These are phyloP conservation scores for Muscina levida DNA, from an alignment of 2,888 invertebrate genomes.

Conservation along the genomic window DNA sequence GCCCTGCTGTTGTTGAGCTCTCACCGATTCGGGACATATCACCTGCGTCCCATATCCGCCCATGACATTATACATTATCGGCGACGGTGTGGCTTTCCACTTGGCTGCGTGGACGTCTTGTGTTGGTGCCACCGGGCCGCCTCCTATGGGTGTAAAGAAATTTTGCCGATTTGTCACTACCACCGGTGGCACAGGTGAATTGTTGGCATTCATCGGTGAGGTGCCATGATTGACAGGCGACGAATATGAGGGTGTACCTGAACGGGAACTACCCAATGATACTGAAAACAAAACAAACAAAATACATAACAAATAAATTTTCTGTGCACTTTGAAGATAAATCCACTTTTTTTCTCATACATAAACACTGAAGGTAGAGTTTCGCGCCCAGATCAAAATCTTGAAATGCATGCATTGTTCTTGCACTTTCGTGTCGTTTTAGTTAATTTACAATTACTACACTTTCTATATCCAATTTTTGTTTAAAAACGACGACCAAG, in stretches of 20 bases:
- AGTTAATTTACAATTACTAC: slow-evolving; percentile 28
- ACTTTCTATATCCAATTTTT: slow-evolving; percentile 13
- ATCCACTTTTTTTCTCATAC: slow-evolving; percentile 70
- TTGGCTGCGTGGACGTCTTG: slow-evolving; percentile 70
- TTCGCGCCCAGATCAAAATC: slow-evolving; percentile 77
- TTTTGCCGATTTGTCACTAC: slow-evolving; percentile 89
- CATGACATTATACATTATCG: slow-evolving; percentile 76
- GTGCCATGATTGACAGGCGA: slow-evolving; percentile 86
- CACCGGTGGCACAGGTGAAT: slow-evolving; percentile 84
- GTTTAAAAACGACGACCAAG: too few relatives aligned
- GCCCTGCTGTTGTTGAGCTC: slow-evolving; percentile 72
- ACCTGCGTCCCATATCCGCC: slow-evolving; percentile 74
- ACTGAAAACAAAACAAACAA: slow-evolving; percentile 82
- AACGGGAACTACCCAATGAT: slow-evolving; percentile 94
- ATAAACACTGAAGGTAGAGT: slow-evolving; percentile 79
- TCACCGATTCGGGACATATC: slow-evolving; percentile 75
- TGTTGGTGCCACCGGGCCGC: slow-evolving; percentile 68
- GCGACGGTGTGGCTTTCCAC: slow-evolving; percentile 77
- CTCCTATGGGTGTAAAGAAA: slow-evolving; percentile 92
- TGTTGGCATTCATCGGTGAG: slow-evolving; percentile 83
- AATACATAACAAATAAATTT: slow-evolving; percentile 22
- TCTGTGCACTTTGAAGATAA: too few relatives aligned
- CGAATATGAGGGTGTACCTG: slow-evolving; percentile 94
- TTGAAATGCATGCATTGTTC: slow-evolving; percentile 74
- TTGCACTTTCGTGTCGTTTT: slow-evolving; percentile 7